A percentile compares a stretch with the other conserved stretches of the same genome.
phyloP scores from a whole-genome alignment of 1,140 invertebrate genomes.

The Protaetia brevitarsis region DNA sequence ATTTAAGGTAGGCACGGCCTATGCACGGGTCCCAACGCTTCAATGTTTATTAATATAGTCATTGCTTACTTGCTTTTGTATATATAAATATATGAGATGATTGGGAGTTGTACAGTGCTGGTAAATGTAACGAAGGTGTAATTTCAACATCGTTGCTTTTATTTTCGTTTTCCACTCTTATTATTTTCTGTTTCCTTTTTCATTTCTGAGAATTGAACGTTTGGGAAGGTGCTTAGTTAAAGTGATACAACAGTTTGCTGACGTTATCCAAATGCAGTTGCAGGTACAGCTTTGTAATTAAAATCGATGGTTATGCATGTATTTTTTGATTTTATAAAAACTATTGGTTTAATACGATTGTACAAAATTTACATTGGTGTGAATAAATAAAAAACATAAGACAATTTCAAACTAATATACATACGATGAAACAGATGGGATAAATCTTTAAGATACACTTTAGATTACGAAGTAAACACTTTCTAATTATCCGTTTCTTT shows the following conservation, averaged over 20 bases:
- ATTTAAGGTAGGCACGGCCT: not conserved
- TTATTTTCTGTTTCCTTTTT: not conserved
- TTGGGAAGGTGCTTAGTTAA: not conserved
- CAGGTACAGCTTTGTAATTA: not conserved
- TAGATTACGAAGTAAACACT: too few relatives aligned
- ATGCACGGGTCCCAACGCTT: not conserved
- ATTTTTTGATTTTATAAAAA: too few relatives aligned
- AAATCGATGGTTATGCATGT: too few relatives aligned
- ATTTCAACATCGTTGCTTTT: constrained; percentile 5
- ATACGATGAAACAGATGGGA: too few relatives aligned
- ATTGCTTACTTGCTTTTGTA: not conserved
- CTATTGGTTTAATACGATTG: too few relatives aligned
- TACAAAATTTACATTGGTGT: too few relatives aligned
- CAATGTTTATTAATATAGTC: constrained; percentile 13
- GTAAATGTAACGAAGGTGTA: constrained; percentile 1
- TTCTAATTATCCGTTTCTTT: too few relatives aligned
- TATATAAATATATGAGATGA: not conserved
- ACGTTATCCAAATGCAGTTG: not conserved
- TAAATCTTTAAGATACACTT: too few relatives aligned
- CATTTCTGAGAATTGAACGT: not conserved
- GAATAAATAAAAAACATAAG: too few relatives aligned
- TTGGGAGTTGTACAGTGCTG: not conserved
- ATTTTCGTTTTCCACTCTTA: not conserved
- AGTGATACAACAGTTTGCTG: not conserved
- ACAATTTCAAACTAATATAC: too few relatives aligned